A percentile compares a stretch with the other conserved stretches of the same genome.
phyloP scores from a whole-genome alignment of 1,140 invertebrate species.

The Drosophila repleta region DNA sequence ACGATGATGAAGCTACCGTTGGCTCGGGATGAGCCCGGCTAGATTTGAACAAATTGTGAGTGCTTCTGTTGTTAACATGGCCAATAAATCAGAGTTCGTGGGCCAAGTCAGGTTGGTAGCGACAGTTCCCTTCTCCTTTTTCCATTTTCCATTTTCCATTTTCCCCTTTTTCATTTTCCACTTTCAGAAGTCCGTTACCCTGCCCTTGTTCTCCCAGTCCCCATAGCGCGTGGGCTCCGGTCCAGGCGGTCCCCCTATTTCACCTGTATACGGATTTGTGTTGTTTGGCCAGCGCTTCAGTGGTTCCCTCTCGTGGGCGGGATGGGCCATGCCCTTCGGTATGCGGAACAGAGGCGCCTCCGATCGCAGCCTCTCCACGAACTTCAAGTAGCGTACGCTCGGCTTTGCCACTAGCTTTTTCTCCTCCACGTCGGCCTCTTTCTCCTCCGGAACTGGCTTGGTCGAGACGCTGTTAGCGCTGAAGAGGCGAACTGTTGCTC shows the following conservation, averaged over 20 bases:
- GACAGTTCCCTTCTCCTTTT: background rate
- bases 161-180: no score
- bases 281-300: constrained; percentile 85
- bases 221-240: constrained; percentile 99
- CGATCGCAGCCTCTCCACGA: constrained; percentile 59
- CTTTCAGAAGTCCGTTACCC: constrained; percentile 87
- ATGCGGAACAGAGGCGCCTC: constrained; percentile 13
- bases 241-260: constrained; percentile 93
- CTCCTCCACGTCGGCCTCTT: background rate
- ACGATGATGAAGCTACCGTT: constrained; percentile 49
- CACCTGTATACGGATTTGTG: constrained; percentile 94
- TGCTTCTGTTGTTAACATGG: constrained; percentile 61
- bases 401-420: background rate
- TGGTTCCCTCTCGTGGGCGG: constrained; percentile 59
- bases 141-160: background rate
- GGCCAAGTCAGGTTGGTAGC: constrained; percentile 25
- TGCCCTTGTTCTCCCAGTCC: constrained; percentile 99
- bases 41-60: constrained; percentile 56
- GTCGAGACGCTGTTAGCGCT: background rate
- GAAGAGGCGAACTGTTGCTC: background rate
- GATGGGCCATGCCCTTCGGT: constrained; percentile 49
- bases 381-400: constrained; percentile 56
- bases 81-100: constrained; percentile 58
- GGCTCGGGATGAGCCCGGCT: constrained; percentile 13
- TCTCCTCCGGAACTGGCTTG: background rate